These are phyloP conservation scores for Phymanthus crucifer DNA, from an alignment of 92 coral and sea anemone genomes.

Conservation along the genomic window DNA sequence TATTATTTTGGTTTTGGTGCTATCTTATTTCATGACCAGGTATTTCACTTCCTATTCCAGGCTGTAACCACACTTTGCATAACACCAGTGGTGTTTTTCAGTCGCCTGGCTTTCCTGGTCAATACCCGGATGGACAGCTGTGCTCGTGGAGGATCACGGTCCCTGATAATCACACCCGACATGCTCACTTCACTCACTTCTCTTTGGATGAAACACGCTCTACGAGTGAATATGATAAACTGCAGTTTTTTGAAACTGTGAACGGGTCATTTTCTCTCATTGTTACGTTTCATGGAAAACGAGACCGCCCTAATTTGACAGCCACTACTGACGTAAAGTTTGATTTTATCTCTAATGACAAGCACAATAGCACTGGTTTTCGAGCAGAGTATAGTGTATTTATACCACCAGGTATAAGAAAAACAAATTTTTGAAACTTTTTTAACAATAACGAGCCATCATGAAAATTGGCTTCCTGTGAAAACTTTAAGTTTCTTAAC, in stretches of 20 bases:
- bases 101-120: slow-evolving; percentile 55
- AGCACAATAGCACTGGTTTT: slow-evolving; percentile 4
- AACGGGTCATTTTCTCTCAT: no score
- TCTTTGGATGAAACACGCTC: no score
- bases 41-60: slow-evolving; percentile 16
- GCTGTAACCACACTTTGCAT: slow-evolving; percentile 49
- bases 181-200: slow-evolving; percentile 37
- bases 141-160: slow-evolving; percentile 72
- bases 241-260: no score
- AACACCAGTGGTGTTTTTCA: slow-evolving; percentile 45
- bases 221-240: no score
- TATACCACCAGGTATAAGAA: background rate
- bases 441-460: no score
- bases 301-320: background rate
- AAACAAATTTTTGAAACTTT: no score
- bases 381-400: background rate
- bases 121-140: slow-evolving; percentile 67
- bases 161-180: slow-evolving; percentile 20
- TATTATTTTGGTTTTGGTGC: no score
- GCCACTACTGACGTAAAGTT: background rate
- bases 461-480: no score
- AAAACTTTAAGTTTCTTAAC: no score
- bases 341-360: slow-evolving; percentile 3
- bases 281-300: no score
- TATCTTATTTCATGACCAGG: no score